Evolutionary conservation across 2,113 vertebrate genomes (phyloP).

Genomic region (Melanocharis versteri): DNA sequence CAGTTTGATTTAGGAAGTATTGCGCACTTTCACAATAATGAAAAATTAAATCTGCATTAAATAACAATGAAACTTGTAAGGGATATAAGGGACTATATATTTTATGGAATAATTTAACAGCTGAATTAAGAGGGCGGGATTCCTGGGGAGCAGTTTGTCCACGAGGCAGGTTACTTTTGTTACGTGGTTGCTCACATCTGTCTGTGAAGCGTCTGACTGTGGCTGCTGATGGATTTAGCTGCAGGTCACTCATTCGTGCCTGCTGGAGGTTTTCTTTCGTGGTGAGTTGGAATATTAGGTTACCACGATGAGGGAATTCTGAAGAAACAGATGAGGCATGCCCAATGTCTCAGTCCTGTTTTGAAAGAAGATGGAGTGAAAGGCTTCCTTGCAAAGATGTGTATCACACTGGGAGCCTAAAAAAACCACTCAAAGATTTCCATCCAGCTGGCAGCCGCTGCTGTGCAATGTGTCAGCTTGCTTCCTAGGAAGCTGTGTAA

Average conservation of each 20-base stretch:
- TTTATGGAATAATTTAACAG: neutral
- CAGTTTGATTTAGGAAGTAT: neutral
- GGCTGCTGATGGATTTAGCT: neutral
- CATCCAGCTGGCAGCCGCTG: neutral
- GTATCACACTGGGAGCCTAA: neutral
- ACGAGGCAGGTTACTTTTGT: neutral
- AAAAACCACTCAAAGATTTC: neutral
- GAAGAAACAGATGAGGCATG: neutral
- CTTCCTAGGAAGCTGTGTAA: neutral
- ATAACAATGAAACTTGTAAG: neutral
- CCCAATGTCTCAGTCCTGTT: neutral
- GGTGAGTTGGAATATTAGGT: neutral
- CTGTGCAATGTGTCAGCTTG: neutral
- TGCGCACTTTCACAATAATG: neutral
- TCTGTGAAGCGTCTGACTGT: neutral
- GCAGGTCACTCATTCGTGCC: neutral
- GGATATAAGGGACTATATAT: neutral
- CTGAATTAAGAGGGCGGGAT: neutral
- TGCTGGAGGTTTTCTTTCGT: neutral
- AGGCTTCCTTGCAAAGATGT: neutral
- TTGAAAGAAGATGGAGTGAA: neutral
- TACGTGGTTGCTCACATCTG: neutral
- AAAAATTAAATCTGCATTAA: neutral
- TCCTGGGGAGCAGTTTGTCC: neutral
- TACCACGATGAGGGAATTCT: neutral